Base-by-base conservation (phyloP, 2,888 invertebrate genomes). In the Unio delphinus region DNA sequence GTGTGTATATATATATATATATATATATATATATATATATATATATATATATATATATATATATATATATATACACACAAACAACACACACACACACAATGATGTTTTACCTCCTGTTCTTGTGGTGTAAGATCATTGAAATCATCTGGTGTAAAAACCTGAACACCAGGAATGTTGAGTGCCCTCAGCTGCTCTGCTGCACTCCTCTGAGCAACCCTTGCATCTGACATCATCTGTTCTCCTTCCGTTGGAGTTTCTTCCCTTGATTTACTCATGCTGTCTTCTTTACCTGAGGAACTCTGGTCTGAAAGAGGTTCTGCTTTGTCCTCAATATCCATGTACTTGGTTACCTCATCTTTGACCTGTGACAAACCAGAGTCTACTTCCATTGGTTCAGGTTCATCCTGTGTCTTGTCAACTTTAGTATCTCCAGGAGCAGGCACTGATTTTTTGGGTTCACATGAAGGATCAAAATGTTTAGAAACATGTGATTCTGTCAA, bases 101-200 rank as follows among this genome's bases (percentile, higher is more conserved):
- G 18, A 34, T n/a, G 17, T 60, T 69, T 72, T 67, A 87, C 86
- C 79, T 79, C 73, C 69, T 87, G 87, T 72, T 87, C 79, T 28
- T 84, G 79, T 15, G 84, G 81, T 15, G 84, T 70, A 17, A 87
- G 75, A 61, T 83, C 75, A 59, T 73, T 45, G 67, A 86, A 86
- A 67, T 85, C 86, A 68, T 80, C 80, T 8, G 86, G 85, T 8
- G 84, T 81, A 70, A 83, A 83, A 18, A 86, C 79, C 59, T 84
- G 76, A n/a, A 86, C 74, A 0, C 85, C 86, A 23, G 86, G 86
- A 60, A 86, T 82, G 65, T 83, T 85, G 72, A 83, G 69, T 56
- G 72, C 76, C 59, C 81, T 69, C 64, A 77, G 61, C 11, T 65
- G 61, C 26, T 79, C 68, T 30, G 74, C 73, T 45, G 74, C 74